A percentile compares a stretch with the other conserved stretches of the same genome.
Evolutionary conservation across 2,888 invertebrate species (phyloP).

Genomic region (Dolichopus griseipennis): DNA sequence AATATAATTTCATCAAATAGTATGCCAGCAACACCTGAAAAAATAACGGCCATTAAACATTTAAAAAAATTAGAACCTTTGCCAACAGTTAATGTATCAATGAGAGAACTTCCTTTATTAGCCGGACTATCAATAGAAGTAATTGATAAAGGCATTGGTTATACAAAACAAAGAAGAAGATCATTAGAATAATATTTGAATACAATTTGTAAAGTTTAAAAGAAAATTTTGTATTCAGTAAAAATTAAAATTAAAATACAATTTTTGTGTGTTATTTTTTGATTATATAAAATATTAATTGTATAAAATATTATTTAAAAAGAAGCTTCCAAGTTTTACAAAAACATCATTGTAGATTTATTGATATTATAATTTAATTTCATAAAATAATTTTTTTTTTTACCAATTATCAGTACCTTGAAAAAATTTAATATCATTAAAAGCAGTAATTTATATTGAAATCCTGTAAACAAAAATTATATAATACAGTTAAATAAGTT

Average conservation of each 20-base stretch:
- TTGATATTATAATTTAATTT: too few relatives aligned
- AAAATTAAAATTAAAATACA: neutral
- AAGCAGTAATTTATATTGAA: too few relatives aligned
- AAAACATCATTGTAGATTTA: neutral
- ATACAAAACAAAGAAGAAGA: slow-evolving; percentile 25
- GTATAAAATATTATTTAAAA: neutral
- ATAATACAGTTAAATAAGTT: too few relatives aligned
- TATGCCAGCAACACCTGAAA: slow-evolving; percentile 39
- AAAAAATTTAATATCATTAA: too few relatives aligned
- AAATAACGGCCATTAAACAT: slow-evolving; percentile 35
- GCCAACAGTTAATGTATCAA: slow-evolving; percentile 42
- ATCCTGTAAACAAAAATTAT: too few relatives aligned
- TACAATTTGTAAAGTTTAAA: neutral
- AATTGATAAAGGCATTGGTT: slow-evolving; percentile 27
- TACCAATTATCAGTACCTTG: too few relatives aligned
- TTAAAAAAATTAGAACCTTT: slow-evolving; percentile 39
- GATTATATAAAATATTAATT: neutral
- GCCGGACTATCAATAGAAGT: slow-evolving; percentile 38
- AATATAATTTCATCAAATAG: slow-evolving; percentile 25
- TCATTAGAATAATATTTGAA: slow-evolving; percentile 23
- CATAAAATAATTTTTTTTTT: too few relatives aligned
- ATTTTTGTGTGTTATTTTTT: neutral
- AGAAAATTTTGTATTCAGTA: neutral
- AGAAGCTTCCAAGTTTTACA: slow-evolving; percentile 1
- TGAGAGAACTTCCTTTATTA: slow-evolving; percentile 41